phyloP scores from a whole-genome alignment of 1,140 invertebrate genomes.

The Epicauta chinensis region DNA sequence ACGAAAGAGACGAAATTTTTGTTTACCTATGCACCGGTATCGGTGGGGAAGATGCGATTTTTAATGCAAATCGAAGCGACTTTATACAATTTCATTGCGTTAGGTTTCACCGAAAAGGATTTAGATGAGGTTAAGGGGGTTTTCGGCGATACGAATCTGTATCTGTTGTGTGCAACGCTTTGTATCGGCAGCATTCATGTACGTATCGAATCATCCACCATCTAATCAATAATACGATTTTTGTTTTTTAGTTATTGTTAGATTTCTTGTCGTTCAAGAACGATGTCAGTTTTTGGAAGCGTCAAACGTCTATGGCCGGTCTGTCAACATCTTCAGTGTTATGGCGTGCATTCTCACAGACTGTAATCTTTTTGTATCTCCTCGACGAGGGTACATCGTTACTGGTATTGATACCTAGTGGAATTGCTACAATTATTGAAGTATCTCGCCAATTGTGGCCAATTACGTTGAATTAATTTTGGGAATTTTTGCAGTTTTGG shows the following conservation, averaged over 20 bases:
- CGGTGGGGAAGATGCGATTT: conserved; percentile 65
- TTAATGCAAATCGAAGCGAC: conserved; percentile 75
- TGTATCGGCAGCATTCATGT: conserved; percentile 90
- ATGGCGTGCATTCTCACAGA: conserved; percentile 90
- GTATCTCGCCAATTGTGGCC: conserved; percentile 41
- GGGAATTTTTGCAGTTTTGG: conserved; percentile 70
- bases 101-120: conserved; percentile 91
- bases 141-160: conserved; percentile 93
- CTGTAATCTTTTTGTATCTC: conserved; percentile 90
- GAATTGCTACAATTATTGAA: conserved; percentile 82
- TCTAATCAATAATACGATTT: conserved; percentile 2
- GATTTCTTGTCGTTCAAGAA: conserved; percentile 98
- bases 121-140: conserved; percentile 95
- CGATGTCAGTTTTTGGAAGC: conserved; percentile 92
- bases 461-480: background rate
- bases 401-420: conserved; percentile 81
- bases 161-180: conserved; percentile 87
- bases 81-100: conserved; percentile 60
- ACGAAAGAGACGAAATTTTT: conserved; percentile 53
- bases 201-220: conserved; percentile 49
- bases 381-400: conserved; percentile 89
- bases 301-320: conserved; percentile 77
- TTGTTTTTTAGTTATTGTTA: conserved; percentile 74
- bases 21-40: conserved; percentile 56
- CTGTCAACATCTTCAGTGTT: conserved; percentile 81